These are phyloP conservation scores for Poicephalus meyeri DNA, from an alignment of 2,113 vertebrate species.

Conservation along the genomic window DNA sequence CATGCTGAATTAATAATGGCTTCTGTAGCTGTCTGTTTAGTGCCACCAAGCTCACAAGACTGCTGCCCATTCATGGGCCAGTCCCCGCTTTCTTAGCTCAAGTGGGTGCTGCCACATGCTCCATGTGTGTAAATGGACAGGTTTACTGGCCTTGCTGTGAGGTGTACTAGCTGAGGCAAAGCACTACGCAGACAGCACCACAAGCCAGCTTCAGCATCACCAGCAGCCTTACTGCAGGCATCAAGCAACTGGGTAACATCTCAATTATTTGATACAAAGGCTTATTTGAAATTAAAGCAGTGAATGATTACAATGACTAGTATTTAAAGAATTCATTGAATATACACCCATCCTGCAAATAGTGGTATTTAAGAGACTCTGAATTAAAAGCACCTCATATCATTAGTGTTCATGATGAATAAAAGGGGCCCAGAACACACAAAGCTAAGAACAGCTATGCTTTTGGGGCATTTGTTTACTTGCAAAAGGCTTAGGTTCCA, in stretches of 20 bases:
- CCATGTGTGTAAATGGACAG: too few species aligned
- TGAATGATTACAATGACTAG: not conserved
- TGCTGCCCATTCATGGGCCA: not conserved
- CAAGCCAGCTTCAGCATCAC: not conserved
- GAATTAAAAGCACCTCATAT: not conserved
- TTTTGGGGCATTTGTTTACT: not conserved
- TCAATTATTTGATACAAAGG: not conserved
- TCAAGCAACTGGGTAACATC: not conserved
- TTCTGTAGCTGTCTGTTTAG: not conserved
- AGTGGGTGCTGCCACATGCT: accelerated
- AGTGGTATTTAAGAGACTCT: not conserved
- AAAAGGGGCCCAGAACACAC: not conserved
- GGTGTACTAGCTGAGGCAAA: not conserved
- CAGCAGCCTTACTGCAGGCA: not conserved
- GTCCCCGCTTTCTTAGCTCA: not conserved
- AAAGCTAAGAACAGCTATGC: not conserved
- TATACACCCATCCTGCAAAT: not conserved
- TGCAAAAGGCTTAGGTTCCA: not conserved
- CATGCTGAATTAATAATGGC: not conserved
- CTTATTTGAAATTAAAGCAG: not conserved
- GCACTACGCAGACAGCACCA: accelerated
- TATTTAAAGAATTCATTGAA: not conserved
- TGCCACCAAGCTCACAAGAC: not conserved
- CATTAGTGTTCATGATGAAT: not conserved
- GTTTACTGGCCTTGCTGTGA: too few species aligned